Conservation (phyloP, 2,113 vertebrate species). For the Macrotis lagotis region DNA sequence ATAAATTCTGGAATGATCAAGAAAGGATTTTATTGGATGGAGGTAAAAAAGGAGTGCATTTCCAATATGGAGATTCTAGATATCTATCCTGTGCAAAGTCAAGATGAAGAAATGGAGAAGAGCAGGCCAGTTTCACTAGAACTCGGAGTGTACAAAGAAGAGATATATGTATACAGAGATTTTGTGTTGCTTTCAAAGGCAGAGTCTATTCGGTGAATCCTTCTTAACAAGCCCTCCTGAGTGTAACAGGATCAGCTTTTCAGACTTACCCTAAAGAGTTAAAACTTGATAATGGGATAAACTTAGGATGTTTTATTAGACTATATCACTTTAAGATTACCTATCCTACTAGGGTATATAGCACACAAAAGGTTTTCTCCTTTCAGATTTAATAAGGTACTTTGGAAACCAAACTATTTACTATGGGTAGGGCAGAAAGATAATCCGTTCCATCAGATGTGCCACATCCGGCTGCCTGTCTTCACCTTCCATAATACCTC, state of each 20-base stretch:
- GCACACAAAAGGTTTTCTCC: constrained; percentile 22
- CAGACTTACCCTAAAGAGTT: neutral
- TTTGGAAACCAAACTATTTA: constrained; percentile 9
- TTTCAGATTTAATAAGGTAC: constrained; percentile 37
- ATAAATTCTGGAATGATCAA: neutral
- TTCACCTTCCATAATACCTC: neutral
- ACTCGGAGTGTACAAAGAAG: neutral
- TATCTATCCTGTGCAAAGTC: neutral
- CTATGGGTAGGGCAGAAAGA: neutral
- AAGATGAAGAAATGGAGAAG: neutral
- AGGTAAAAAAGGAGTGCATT: neutral
- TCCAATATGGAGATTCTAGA: neutral
- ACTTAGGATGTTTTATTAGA: neutral
- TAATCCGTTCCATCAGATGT: neutral
- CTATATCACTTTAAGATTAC: neutral
- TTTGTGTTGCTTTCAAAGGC: neutral
- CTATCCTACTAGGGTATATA: neutral
- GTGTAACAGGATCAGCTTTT: neutral
- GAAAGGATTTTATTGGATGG: neutral
- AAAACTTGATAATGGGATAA: neutral
- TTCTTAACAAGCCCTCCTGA: neutral
- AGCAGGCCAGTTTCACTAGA: neutral
- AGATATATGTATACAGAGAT: neutral
- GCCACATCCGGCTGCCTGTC: constrained; percentile 22
- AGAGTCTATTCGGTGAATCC: neutral